Conservation (phyloP, 1,140 invertebrate genomes). For the Procambarus clarkii region DNA sequence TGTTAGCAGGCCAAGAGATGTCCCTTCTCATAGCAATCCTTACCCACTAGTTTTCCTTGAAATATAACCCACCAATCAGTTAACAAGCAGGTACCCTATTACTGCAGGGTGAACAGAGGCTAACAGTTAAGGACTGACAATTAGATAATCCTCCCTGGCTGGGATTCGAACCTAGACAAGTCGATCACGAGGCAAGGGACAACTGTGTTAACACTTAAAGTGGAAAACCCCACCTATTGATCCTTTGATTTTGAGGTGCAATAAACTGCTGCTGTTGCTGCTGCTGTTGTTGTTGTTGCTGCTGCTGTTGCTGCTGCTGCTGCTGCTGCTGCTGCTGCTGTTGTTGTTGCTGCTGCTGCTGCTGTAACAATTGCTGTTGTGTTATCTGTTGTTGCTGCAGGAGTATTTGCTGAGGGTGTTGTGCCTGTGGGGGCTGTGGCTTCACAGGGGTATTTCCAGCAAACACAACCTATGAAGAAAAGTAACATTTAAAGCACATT, state of each 20-base stretch:
- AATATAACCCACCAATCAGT: too few species aligned
- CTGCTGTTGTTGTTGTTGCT: constrained; percentile 22
- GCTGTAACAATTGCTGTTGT: constrained; percentile 37
- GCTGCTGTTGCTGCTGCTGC: constrained; percentile 26
- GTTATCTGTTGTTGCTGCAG: constrained; percentile 39
- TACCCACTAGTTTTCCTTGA: too few species aligned
- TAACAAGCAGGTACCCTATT: too few species aligned
- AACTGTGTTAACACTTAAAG: too few species aligned
- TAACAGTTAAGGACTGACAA: too few species aligned
- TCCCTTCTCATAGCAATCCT: too few species aligned
- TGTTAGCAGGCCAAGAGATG: too few species aligned
- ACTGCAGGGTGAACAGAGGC: too few species aligned
- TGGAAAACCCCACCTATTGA: constrained; percentile 3
- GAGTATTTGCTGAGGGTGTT: constrained; percentile 44
- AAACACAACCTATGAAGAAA: constrained; percentile 33
- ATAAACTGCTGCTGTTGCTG: constrained; percentile 20
- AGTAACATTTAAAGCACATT: not conserved
- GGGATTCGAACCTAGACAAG: too few species aligned
- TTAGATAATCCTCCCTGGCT: too few species aligned
- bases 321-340: constrained; percentile 36
- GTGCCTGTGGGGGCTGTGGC: constrained; percentile 32
- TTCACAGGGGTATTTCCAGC: constrained; percentile 29
- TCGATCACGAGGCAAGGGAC: too few species aligned
- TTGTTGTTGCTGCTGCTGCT: constrained; percentile 38
- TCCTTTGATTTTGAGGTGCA: not conserved